Evolutionary conservation across 2,113 vertebrate genomes (phyloP).

Genomic region (Sander vitreus): DNA sequence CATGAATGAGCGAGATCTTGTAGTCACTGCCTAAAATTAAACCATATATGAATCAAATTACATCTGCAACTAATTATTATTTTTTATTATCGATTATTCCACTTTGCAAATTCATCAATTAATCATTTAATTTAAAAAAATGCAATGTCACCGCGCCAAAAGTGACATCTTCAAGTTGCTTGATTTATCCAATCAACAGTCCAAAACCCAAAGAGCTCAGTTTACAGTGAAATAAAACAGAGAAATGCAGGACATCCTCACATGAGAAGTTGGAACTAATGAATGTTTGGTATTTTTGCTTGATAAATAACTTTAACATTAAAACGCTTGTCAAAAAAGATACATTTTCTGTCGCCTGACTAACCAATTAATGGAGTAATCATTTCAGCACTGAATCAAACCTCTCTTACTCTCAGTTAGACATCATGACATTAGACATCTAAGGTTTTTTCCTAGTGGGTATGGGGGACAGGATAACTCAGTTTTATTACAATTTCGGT

Average conservation of each 20-base stretch:
- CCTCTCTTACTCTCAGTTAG: background rate
- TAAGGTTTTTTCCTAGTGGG: background rate
- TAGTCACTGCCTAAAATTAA: background rate
- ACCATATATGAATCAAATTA: background rate
- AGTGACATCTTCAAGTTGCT: background rate
- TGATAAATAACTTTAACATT: background rate
- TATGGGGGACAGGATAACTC: background rate
- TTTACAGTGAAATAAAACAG: background rate
- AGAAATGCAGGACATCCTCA: background rate
- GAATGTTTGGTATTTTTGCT: background rate
- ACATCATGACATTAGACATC: background rate
- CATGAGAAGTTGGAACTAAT: background rate
- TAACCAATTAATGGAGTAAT: background rate
- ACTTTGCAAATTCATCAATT: background rate
- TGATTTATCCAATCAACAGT: background rate
- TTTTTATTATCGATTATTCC: background rate
- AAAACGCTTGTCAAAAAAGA: background rate
- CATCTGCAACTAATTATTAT: background rate
- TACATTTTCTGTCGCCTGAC: background rate
- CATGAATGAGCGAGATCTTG: background rate
- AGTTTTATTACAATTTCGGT: background rate
- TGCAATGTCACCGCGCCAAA: background rate
- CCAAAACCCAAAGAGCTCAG: background rate
- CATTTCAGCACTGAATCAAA: background rate
- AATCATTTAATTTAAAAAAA: background rate